Percentiles rank a stretch among this genome's conserved stretches.
These are phyloP conservation scores for Hozukius guyotensis DNA, from an alignment of 2,797 vertebrate genomes.

Conservation along the genomic window DNA sequence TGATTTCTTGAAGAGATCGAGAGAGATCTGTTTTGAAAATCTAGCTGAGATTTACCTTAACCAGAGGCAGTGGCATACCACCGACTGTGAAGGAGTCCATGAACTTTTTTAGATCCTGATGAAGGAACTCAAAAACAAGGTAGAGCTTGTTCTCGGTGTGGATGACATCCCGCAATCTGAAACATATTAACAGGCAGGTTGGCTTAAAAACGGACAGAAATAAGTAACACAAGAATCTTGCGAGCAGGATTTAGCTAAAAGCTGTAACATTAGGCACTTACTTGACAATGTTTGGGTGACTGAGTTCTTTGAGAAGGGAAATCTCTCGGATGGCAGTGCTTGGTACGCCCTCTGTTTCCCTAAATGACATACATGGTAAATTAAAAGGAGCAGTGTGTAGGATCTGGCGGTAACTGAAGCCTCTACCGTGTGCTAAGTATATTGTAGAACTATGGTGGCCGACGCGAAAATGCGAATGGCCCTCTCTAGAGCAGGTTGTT, in stretches of 20 bases:
- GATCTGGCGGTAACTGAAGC: too few relatives aligned
- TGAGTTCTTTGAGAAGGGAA: constrained; percentile 94
- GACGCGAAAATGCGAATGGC: too few relatives aligned
- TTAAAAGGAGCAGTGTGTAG: too few relatives aligned
- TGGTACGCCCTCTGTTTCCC: constrained; percentile 94
- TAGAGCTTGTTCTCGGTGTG: constrained; percentile 99
- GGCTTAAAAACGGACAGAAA: neutral
- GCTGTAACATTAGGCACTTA: constrained; percentile 71
- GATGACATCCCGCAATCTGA: constrained; percentile 93
- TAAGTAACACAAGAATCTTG: neutral
- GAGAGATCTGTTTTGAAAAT: neutral
- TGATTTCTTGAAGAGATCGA: neutral
- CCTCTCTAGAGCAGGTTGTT: too few relatives aligned
- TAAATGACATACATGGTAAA: constrained; percentile 41
- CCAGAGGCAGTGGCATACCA: constrained; percentile 91
- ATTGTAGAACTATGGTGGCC: too few relatives aligned
- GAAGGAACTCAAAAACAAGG: constrained; percentile 97
- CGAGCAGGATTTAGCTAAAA: neutral
- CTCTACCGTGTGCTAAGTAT: too few relatives aligned
- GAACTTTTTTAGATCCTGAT: constrained; percentile 97
- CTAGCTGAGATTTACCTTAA: constrained; percentile 85
- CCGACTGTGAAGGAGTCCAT: constrained; percentile 92
- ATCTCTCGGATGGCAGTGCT: constrained; percentile 96
- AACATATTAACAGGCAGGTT: neutral
- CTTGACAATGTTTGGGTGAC: constrained; percentile 96